Evolutionary conservation across 2,113 vertebrate genomes (phyloP), one percentile per base, ranked within the genome.

Genomic region (Pampusana beccarii): DNA sequence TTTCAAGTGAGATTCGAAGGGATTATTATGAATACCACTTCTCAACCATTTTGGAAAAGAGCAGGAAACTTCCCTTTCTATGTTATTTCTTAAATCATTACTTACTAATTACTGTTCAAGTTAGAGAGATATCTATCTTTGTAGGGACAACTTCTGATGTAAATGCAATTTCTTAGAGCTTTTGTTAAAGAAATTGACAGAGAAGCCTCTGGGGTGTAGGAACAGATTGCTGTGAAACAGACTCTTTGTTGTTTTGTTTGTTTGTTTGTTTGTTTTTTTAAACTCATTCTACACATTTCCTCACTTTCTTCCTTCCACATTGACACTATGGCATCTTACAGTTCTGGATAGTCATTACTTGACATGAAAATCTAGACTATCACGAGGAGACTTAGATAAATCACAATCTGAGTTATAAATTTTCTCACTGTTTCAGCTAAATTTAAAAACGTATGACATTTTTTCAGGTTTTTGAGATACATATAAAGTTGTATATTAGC

Each of bases 281-380:
- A 4, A 44, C 15, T 40, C 0, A 0, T 77, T 66, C 11, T 88
- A n/a, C 16, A 2, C 9, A 73, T 88, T 88, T 56, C 40, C 21
- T 87, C 6, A 1, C 29, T 87, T 89, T 46, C 13, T 80, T 77
- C 18, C 24, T 28, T 79, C 75, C 60, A 48, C 10, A 4, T 56
- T 28, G 42, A 46, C 16, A 24, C 7, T 75, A 6, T 58, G 36
- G 11, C 16, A 18, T 75, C 34, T 78, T 15, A 0, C 25, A 88
- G 13, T 36, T 46, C 31, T 90, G 44, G 34, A 9, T 40, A 26
- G 26, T 80, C 26, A 25, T 56, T 82, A 33, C 31, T 51, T 88
- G 70, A 48, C 13, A 11, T 58, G 48, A 73, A 86, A 81, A 62
- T 20, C 60, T 58, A 34, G 21, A 13, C 34, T 79, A 16, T 57